phyloP scores from a whole-genome alignment of 2,113 vertebrate genomes.

The Ageneiosus marmoratus region DNA sequence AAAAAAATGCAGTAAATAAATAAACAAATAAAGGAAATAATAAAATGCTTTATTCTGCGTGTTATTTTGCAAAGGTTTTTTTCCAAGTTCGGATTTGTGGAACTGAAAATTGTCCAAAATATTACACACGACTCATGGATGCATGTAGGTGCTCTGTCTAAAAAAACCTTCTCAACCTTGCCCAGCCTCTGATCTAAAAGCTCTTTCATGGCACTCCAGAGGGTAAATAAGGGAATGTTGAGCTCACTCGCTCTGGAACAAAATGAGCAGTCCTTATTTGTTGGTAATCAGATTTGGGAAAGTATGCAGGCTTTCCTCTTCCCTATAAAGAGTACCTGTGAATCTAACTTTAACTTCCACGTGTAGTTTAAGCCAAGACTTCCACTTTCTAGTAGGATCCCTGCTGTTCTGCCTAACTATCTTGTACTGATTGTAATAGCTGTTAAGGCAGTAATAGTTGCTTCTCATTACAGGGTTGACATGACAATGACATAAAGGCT shows the following conservation, averaged over 20 bases:
- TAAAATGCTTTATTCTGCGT: too few species aligned
- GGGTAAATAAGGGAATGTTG: constrained; percentile 10
- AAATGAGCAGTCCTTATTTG: not conserved
- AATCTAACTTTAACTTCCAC: not conserved
- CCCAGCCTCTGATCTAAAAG: not conserved
- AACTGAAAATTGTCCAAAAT: not conserved
- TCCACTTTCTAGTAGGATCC: not conserved
- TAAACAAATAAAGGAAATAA: too few species aligned
- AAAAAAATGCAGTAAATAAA: too few species aligned
- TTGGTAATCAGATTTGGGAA: not conserved
- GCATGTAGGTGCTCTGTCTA: not conserved
- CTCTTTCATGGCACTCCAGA: constrained; percentile 6
- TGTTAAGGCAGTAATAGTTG: not conserved
- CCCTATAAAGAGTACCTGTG: not conserved
- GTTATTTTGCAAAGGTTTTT: too few species aligned
- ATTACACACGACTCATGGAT: not conserved
- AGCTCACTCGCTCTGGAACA: not conserved
- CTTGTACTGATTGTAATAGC: not conserved
- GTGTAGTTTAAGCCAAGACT: not conserved
- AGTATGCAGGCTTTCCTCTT: not conserved
- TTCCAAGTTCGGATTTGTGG: too few species aligned
- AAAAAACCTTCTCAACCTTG: not conserved
- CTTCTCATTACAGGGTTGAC: not conserved
- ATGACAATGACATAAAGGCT: not conserved
- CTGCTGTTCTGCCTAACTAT: not conserved